These are phyloP conservation scores for Hipposideros larvatus DNA, from an alignment of 2,797 vertebrate species.

Conservation along the genomic window DNA sequence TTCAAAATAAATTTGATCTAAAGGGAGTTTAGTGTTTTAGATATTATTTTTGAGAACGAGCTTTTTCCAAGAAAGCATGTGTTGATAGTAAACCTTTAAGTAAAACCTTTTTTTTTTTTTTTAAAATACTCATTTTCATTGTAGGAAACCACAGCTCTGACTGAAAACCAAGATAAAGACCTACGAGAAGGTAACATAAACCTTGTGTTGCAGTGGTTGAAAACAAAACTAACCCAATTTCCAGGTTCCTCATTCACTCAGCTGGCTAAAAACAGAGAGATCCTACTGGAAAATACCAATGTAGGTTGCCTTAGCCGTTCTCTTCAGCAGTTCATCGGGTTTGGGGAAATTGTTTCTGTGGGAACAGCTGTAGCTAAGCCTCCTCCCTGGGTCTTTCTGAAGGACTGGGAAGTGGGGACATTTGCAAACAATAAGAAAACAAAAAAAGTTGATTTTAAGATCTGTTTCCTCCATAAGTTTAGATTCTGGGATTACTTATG, in stretches of 20 bases:
- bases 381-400: not conserved
- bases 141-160: constrained; percentile 86
- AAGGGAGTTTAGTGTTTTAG: not conserved
- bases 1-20: not conserved
- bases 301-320: not conserved
- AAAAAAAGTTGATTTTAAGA: not conserved
- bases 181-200: constrained; percentile 68
- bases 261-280: not conserved
- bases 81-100: not conserved
- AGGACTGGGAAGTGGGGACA: not conserved
- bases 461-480: not conserved
- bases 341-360: not conserved
- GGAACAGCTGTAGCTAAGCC: not conserved
- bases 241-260: not conserved
- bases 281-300: not conserved
- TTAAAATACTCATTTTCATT: constrained; percentile 45
- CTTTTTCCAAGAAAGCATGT: not conserved
- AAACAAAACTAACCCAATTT: not conserved
- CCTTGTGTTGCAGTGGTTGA: not conserved
- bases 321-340: not conserved
- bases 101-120: not conserved
- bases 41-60: constrained; percentile 12
- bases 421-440: not conserved
- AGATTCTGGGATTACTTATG: not conserved
- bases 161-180: constrained; percentile 90